These are phyloP conservation scores for Metaphire vulgaris DNA, from an alignment of 1,140 invertebrate genomes.

Conservation along the genomic window DNA sequence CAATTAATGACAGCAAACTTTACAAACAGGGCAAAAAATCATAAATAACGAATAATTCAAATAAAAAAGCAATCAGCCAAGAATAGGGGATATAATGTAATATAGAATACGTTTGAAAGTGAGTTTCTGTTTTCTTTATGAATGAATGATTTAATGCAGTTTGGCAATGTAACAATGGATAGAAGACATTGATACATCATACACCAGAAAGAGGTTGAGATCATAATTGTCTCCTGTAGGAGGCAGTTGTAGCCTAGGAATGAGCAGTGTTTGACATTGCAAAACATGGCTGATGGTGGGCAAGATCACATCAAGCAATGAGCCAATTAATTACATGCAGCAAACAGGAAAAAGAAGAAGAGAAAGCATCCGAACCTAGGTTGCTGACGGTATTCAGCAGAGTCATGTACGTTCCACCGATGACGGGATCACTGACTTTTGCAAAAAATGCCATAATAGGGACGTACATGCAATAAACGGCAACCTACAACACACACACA, in stretches of 20 bases:
- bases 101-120: no score
- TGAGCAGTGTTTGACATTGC: no score
- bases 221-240: no score
- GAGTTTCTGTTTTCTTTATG: no score
- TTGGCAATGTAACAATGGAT: no score
- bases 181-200: not conserved
- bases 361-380: conserved; percentile 57
- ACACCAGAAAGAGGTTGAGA: not conserved
- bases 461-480: conserved; percentile 66
- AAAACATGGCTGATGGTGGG: not conserved
- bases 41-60: not conserved
- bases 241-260: no score
- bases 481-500: conserved; percentile 41
- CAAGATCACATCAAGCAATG: not conserved
- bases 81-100: not conserved
- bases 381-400: conserved; percentile 93
- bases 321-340: not conserved
- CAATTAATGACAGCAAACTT: not conserved
- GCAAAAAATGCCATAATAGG: conserved; percentile 71
- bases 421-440: conserved; percentile 77
- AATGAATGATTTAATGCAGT: no score
- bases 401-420: conserved; percentile 99
- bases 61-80: not conserved
- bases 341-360: not conserved
- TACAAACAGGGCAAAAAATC: not conserved